These are phyloP conservation scores for Copsychus sechellarum DNA, from an alignment of 2,113 vertebrate genomes.

Conservation along the genomic window DNA sequence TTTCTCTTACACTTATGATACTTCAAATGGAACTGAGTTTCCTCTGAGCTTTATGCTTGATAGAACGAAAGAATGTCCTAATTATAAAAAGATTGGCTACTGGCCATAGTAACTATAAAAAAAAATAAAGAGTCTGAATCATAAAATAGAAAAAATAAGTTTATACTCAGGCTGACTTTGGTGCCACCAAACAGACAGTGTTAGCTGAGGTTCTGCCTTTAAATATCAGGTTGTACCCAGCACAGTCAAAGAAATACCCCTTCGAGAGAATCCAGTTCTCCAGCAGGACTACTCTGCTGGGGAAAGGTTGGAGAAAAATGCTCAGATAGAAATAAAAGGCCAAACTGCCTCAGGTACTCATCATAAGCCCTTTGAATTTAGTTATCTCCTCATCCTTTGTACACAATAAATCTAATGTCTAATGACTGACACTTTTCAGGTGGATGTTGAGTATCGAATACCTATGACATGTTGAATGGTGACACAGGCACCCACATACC, in stretches of 20 bases:
- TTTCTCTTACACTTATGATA: not conserved
- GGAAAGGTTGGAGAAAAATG: not conserved
- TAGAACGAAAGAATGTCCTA: not conserved
- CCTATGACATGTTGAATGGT: not conserved
- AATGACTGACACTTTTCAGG: not conserved
- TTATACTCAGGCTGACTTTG: not conserved
- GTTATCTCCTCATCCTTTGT: not conserved
- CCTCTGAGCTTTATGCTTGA: not conserved
- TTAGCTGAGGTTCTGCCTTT: not conserved
- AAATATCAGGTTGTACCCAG: not conserved
- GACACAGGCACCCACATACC: not conserved
- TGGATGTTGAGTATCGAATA: not conserved
- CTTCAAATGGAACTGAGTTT: slow-evolving; percentile 10
- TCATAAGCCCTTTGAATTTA: not conserved
- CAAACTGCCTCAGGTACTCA: not conserved
- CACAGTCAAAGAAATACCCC: not conserved
- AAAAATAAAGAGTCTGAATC: not conserved
- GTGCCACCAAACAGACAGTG: not conserved
- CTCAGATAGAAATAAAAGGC: not conserved
- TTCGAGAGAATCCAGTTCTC: not conserved
- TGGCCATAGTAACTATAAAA: not conserved
- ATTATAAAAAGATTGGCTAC: not conserved
- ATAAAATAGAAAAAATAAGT: not conserved
- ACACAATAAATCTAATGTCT: not conserved
- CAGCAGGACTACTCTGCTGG: not conserved